Evolutionary conservation across 2,888 invertebrate species (phyloP), one percentile per base, ranked within the genome.

Genomic region (Drosophila histrio): DNA sequence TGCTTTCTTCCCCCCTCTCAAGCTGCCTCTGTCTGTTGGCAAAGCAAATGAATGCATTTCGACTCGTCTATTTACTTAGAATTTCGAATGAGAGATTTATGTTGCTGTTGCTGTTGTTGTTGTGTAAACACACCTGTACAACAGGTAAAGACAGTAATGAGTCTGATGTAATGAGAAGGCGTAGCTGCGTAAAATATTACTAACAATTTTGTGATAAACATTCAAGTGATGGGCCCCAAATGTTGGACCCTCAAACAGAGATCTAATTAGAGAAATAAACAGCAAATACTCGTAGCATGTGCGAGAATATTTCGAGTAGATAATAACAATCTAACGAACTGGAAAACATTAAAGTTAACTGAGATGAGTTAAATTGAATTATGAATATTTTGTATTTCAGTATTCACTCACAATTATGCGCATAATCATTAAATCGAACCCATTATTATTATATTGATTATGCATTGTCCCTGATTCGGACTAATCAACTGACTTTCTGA

Each of bases 151-250:
- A 19, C 38, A 19, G 38, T 8, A 1, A 17, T 26, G 36, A 43
- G 58, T 49, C 39, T 39, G 62, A 60, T 60, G 60, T 86, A 79
- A 83, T 83, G 69, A 81, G 65, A 50, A 68, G 68, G 72, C 72
- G 71, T 63, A 64, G 70, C 71, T 44, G 71, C 68, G 65, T 64
- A 46, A 83, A 67, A 63, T 59, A 41, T 59, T 41, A 32, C 43
- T 28, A 26, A 39, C 52, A 79, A 79, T 60, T 61, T 46, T 13
- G 39, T 59, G 36, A 68, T 52, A 77, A 79, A 72, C 58, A 79
- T 63, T 17, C 15, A 28, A 17, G 34, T 52, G 50, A 39, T 28
- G 19, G n/a, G 26, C 7, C 26, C 11, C 30, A 41, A 38, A 17
- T 17, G 32, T 30, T 54, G 34, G 49, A 32, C 43, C 17, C 19